Conservation (phyloP, 2,113 vertebrate species). For the Cyprinus carpio region DNA sequence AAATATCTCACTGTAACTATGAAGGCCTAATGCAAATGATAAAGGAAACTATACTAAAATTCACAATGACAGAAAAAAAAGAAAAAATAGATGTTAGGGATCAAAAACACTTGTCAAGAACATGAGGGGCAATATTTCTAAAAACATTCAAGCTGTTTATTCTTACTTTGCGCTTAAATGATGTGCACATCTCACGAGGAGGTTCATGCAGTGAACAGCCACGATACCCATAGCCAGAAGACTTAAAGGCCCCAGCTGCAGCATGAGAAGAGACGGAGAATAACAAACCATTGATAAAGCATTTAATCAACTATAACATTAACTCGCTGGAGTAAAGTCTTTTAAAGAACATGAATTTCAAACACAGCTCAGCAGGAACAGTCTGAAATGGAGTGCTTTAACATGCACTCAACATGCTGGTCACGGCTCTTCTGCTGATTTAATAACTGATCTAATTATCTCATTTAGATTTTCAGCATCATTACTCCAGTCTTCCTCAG, state of each 20-base stretch:
- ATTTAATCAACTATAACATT: too few species aligned
- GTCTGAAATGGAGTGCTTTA: too few species aligned
- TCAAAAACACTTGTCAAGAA: neutral
- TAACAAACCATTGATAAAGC: neutral
- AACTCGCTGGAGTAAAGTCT: too few species aligned
- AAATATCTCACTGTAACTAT: too few species aligned
- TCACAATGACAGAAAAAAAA: neutral
- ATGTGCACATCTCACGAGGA: slow-evolving; percentile 90
- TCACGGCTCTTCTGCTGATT: too few species aligned
- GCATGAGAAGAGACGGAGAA: neutral
- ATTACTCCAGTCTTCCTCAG: neutral
- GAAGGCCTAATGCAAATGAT: neutral
- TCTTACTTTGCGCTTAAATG: slow-evolving; percentile 90
- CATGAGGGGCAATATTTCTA: neutral
- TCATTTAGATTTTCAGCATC: neutral
- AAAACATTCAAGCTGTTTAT: neutral
- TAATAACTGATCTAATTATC: too few species aligned
- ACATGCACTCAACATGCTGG: too few species aligned
- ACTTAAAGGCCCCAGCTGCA: slow-evolving; percentile 90
- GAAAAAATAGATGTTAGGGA: too few species aligned
- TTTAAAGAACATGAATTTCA: too few species aligned
- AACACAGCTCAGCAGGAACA: too few species aligned
- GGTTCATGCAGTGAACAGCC: slow-evolving; percentile 91
- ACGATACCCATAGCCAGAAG: slow-evolving; percentile 87
- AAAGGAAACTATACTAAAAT: neutral